Percentiles rank a stretch among this genome's conserved stretches.
Conservation (phyloP, 2,797 vertebrate species). For the Microctenopoma stevenorrisi region DNA sequence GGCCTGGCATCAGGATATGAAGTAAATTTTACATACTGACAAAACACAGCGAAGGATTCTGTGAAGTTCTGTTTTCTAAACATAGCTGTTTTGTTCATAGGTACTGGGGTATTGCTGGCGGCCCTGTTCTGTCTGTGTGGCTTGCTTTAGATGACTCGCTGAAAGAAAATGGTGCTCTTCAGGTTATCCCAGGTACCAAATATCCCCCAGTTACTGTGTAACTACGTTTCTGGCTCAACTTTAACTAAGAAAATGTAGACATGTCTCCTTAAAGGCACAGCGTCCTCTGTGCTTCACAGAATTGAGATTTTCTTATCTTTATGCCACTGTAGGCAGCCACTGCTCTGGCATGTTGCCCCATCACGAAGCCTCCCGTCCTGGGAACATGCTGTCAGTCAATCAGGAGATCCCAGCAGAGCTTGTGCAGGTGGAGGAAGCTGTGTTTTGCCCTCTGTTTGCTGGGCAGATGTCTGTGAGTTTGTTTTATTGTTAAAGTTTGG, state of each 20-base stretch:
- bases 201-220: background rate
- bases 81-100: slow-evolving; percentile 54
- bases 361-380: slow-evolving; percentile 60
- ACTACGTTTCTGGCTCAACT: background rate
- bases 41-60: background rate
- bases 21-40: slow-evolving; percentile 51
- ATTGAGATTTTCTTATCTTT: background rate
- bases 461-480: slow-evolving; percentile 88
- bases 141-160: slow-evolving; percentile 84
- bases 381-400: slow-evolving; percentile 87
- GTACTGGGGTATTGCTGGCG: slow-evolving; percentile 86
- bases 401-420: slow-evolving; percentile 86
- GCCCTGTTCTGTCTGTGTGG: slow-evolving; percentile 85
- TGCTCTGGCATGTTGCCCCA: slow-evolving; percentile 79
- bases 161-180: slow-evolving; percentile 83
- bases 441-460: slow-evolving; percentile 81
- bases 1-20: slow-evolving; percentile 89
- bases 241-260: background rate
- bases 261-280: background rate
- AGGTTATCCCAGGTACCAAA: slow-evolving; percentile 84
- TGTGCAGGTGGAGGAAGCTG: slow-evolving; percentile 70
- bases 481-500: background rate
- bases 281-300: background rate
- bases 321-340: slow-evolving; percentile 77
- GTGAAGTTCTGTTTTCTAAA: slow-evolving; percentile 10